Percentiles rank a stretch among this genome's conserved stretches.
Evolutionary conservation across 1,140 invertebrate species (phyloP).

Genomic region (Nebria ingens): DNA sequence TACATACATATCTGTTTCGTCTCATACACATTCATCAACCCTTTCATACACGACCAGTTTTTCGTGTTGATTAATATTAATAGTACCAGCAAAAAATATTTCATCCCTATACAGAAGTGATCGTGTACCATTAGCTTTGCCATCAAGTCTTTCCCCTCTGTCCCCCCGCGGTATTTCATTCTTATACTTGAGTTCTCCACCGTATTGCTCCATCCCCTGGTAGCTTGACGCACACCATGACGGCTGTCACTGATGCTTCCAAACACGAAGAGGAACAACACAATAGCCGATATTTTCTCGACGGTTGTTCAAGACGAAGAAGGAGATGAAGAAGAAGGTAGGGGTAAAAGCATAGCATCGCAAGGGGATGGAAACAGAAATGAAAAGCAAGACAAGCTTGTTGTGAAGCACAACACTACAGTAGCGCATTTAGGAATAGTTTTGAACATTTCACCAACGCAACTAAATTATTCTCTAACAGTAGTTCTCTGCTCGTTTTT

Average conservation of each 20-base stretch:
- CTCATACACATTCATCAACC: too few relatives aligned
- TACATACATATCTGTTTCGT: too few relatives aligned
- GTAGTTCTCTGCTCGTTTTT: too few relatives aligned
- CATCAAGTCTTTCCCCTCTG: neutral
- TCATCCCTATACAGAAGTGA: neutral
- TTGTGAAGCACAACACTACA: too few relatives aligned
- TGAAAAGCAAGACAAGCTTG: neutral
- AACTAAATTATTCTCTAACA: too few relatives aligned
- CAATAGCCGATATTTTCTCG: conserved; percentile 7
- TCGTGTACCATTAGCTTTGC: neutral
- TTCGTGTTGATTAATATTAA: too few relatives aligned
- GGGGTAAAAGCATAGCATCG: neutral
- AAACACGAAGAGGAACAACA: conserved; percentile 4
- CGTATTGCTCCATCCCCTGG: neutral
- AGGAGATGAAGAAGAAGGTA: neutral
- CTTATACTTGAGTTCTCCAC: neutral
- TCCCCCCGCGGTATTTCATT: too few relatives aligned
- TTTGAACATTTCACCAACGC: too few relatives aligned
- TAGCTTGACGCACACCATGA: neutral
- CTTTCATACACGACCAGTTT: too few relatives aligned
- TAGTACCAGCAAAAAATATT: neutral
- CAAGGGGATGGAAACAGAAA: neutral
- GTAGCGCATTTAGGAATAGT: too few relatives aligned
- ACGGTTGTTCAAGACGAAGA: neutral
- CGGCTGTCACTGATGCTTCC: conserved; percentile 7